Percentiles rank a stretch among this genome's conserved stretches.
Evolutionary conservation across 2,113 vertebrate genomes (phyloP).

Genomic region (Elanoides forficatus): DNA sequence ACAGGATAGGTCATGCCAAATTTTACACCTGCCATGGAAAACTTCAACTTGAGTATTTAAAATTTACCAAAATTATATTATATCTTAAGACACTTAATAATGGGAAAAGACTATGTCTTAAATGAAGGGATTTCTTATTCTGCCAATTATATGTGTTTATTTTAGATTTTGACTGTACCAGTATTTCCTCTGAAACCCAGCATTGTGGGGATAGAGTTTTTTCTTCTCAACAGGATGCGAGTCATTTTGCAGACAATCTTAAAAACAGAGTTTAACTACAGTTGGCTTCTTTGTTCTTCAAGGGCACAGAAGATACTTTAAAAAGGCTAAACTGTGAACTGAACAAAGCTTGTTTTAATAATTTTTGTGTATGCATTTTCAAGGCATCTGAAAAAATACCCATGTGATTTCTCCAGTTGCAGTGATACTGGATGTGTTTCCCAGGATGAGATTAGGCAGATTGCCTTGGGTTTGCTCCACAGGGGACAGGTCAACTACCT

Average conservation of each 20-base stretch:
- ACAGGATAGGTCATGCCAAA: neutral
- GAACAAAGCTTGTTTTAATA: conserved; percentile 32
- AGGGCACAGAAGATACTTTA: conserved; percentile 11
- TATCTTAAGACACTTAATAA: neutral
- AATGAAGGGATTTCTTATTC: neutral
- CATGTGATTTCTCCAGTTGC: neutral
- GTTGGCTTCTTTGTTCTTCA: neutral
- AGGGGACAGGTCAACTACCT: conserved; percentile 27
- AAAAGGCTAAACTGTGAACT: neutral
- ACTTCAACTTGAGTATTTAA: neutral
- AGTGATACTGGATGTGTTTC: neutral
- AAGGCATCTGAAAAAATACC: neutral
- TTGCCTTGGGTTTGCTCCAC: conserved; percentile 26
- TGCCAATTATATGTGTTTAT: neutral
- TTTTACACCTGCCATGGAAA: neutral
- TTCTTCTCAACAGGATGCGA: conserved; percentile 17
- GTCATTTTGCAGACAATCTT: neutral
- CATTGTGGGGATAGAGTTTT: neutral
- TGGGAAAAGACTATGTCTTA: neutral
- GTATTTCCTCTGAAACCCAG: neutral
- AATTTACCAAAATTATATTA: neutral
- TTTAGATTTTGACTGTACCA: neutral
- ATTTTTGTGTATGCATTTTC: neutral
- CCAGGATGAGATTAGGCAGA: conserved; percentile 27
- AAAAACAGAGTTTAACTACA: conserved; percentile 15